Evolutionary conservation across 2,797 vertebrate species (phyloP), one percentile per base, ranked within the genome.

Genomic region (Calcarius lapponicus): DNA sequence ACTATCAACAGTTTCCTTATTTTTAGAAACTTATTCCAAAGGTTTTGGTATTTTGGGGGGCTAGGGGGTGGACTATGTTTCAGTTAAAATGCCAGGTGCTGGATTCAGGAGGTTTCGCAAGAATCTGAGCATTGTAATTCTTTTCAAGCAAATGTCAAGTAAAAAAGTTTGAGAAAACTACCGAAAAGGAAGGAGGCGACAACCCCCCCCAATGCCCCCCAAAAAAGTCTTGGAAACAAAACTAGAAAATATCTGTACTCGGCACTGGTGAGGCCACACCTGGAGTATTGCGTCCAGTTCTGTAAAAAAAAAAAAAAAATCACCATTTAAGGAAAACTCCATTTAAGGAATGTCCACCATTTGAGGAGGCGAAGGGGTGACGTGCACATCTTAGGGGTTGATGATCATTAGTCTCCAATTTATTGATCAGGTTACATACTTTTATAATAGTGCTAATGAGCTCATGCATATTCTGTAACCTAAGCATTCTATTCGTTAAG

Each of bases 171-270:
- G 28, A 65, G 80, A 74, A 74, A 67, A 62, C 11, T n/a, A 48
- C 11, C 43, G 28, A 58, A 74, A 57, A 78, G 11, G 31, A 70
- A 25, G 29, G 8, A 22, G 8, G 3, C 22, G 18, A 86, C 7
- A n/a, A 10, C 2, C 2, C 4, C 1, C 14, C 7, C 7, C 6
- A 2, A 1, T 29, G 58, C 2, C 19, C 34, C 34, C 5, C 2
- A 2, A 13, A n/a, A 13, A 62, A 43, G 11, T 50, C 16, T 56
- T 82, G 24, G 24, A 83, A 94, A 83, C 9, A 80, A 57, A 51
- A 64, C 7, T n/a, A 28, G 14, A 19, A 62, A 83, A 64, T 29
- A 66, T 22, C 16, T n/a, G n/a, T n/a, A n/a, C n/a, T n/a, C n/a
- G n/a, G n/a, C n/a, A n/a, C n/a, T n/a, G n/a, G n/a, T n/a, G n/a